Evolutionary conservation across 2,113 vertebrate genomes (phyloP), one percentile per base, ranked within the genome.

Genomic region (Clarias gariepinus): DNA sequence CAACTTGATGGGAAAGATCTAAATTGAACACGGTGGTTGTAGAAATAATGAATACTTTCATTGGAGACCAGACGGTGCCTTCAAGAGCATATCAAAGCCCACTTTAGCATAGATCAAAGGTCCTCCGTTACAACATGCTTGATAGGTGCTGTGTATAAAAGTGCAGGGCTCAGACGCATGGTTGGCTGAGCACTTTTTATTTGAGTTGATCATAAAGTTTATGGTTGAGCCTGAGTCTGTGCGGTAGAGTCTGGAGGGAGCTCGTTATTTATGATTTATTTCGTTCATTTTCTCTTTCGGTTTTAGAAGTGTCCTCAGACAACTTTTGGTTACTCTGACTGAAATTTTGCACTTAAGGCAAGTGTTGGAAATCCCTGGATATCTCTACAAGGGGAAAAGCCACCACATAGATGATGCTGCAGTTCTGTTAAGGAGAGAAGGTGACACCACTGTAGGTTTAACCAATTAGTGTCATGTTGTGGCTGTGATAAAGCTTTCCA

Each of bases 41-140:
- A 87, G 81, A 87, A 89, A 87, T 87, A 88, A 89, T 81, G 60
- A 88, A 89, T 87, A 87, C 77, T 86, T 91, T 91, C 87, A 88
- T 66, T 88, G 53, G 82, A 82, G 81, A 86, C 86, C 85, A 87
- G 85, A 58, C 61, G 53, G 83, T 55, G 78, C 64, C 79, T 73
- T 55, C 83, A 73, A 85, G 41, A 41, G 81, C 36, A 88, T 76
- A 88, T 86, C 84, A 60, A 84, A 90, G 84, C 85, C 68, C 79
- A 80, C 85, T 82, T 87, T 78, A 74, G 61, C 58, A 9, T 77
- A 89, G 81, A 91, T 87, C 87, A 91, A 89, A 91, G 87, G 55
- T 80, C 64, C 47, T 83, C 79, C 82, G 57, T 84, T 84, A 83
- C 76, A 81, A 71, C 84, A 52, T 74, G 77, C 89, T 81, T 81